Percentiles rank a stretch among this genome's conserved stretches.
These are phyloP conservation scores for Alloplasta piceator DNA, from an alignment of 2,888 invertebrate genomes.

Conservation along the genomic window DNA sequence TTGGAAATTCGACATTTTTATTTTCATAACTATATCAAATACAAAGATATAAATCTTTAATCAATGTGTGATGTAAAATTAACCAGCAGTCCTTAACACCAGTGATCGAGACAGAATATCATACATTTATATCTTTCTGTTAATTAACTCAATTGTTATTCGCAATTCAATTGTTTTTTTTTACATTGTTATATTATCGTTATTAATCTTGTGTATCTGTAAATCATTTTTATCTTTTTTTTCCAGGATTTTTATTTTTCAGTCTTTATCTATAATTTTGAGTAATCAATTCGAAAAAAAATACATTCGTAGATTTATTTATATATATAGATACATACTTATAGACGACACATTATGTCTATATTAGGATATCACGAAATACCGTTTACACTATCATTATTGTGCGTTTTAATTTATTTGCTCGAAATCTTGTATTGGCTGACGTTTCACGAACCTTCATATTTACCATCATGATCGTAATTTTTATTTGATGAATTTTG, in stretches of 20 bases:
- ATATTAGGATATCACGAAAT: conserved; percentile 49
- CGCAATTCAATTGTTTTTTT: conserved; percentile 49
- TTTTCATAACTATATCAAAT: conserved; percentile 8
- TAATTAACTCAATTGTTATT: conserved; percentile 57
- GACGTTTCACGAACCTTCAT: conserved; percentile 35
- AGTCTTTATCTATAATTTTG: conserved; percentile 74
- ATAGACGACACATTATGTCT: conserved; percentile 76
- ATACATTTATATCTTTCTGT: conserved; percentile 42
- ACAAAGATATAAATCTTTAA: conserved; percentile 23
- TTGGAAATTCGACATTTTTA: conserved; percentile 4
- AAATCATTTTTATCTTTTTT: conserved; percentile 70
- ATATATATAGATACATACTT: conserved; percentile 16
- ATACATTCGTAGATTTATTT: conserved; percentile 70
- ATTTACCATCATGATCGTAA: not conserved
- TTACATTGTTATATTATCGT: conserved; percentile 56
- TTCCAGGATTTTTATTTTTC: conserved; percentile 74
- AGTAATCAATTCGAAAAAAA: conserved; percentile 79
- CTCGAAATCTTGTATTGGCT: conserved; percentile 70
- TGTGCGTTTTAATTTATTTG: conserved; percentile 80
- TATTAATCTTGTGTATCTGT: conserved; percentile 56
- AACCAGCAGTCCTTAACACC: conserved; percentile 66
- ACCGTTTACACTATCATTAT: conserved; percentile 70
- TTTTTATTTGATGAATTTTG: conserved; percentile 65
- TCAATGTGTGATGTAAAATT: conserved; percentile 45
- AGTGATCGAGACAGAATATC: conserved; percentile 69